Conservation (phyloP, 1,140 invertebrate species). For the Halesus radiatus region DNA sequence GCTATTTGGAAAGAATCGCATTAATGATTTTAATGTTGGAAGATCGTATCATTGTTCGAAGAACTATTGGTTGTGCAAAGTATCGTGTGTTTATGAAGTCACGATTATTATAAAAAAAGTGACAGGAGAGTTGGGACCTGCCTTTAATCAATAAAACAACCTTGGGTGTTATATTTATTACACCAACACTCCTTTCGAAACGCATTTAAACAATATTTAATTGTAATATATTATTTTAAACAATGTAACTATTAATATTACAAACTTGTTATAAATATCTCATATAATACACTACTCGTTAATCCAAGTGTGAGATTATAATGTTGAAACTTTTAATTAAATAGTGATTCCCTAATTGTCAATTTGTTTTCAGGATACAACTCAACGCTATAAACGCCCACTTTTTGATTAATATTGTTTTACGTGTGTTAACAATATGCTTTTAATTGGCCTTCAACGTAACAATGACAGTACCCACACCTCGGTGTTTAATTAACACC, state of each 20-base stretch:
- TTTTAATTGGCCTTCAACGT: too few relatives aligned
- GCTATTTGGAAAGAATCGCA: conserved; percentile 25
- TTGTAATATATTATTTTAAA: conserved; percentile 7
- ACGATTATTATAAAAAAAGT: conserved; percentile 29
- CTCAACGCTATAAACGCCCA: too few relatives aligned
- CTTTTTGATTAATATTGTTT: too few relatives aligned
- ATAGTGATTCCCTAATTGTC: too few relatives aligned
- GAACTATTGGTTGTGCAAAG: conserved; percentile 26
- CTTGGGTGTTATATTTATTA: conserved; percentile 19
- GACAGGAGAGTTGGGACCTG: conserved; percentile 5
- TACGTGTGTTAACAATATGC: too few relatives aligned
- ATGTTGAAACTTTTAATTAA: too few relatives aligned
- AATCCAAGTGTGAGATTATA: neutral
- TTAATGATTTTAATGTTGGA: conserved; percentile 27
- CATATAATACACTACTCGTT: conserved; percentile 1
- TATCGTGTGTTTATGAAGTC: conserved; percentile 30
- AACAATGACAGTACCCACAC: too few relatives aligned
- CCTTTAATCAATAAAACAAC: conserved; percentile 26
- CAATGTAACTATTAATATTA: neutral
- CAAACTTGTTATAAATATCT: neutral
- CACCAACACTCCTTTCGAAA: conserved; percentile 25
- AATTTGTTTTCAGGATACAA: too few relatives aligned
- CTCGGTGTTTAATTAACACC: too few relatives aligned
- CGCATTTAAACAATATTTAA: conserved; percentile 1
- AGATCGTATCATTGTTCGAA: conserved; percentile 42